A percentile compares a stretch with the other conserved stretches of the same genome.
Evolutionary conservation across 2,113 vertebrate genomes (phyloP).

Genomic region (Arizona elegans): DNA sequence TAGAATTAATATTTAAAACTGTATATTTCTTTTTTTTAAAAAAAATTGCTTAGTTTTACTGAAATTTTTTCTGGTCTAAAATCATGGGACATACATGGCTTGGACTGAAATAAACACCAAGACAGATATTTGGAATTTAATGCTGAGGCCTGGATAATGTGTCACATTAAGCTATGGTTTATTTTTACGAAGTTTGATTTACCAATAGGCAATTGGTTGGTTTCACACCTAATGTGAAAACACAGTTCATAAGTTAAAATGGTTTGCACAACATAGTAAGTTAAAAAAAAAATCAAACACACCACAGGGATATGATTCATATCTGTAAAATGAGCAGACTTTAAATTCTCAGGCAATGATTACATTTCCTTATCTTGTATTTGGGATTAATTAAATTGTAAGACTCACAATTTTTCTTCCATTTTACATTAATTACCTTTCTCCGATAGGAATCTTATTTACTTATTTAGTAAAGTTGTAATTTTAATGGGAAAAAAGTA

Average conservation of each 20-base stretch:
- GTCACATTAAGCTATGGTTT: not conserved
- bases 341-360: not conserved
- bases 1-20: conserved; percentile 74
- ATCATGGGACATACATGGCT: not conserved
- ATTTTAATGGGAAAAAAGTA: not conserved
- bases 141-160: not conserved
- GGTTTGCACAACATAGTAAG: not conserved
- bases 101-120: conserved; percentile 1
- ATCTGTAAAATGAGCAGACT: not conserved
- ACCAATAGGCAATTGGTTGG: not conserved
- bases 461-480: not conserved
- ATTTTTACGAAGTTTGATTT: not conserved
- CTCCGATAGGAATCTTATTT: not conserved
- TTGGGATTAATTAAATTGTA: not conserved
- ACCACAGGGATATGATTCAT: not conserved
- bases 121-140: not conserved
- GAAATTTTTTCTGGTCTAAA: conserved; percentile 31
- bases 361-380: not conserved
- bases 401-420: not conserved
- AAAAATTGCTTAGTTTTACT: conserved; percentile 51
- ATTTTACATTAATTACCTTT: not conserved
- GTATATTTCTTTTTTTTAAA: conserved; percentile 64
- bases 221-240: not conserved
- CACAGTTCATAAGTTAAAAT: not conserved
- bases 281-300: not conserved